Conservation (phyloP, 2,888 invertebrate genomes). For the Cyclophora albipunctata region DNA sequence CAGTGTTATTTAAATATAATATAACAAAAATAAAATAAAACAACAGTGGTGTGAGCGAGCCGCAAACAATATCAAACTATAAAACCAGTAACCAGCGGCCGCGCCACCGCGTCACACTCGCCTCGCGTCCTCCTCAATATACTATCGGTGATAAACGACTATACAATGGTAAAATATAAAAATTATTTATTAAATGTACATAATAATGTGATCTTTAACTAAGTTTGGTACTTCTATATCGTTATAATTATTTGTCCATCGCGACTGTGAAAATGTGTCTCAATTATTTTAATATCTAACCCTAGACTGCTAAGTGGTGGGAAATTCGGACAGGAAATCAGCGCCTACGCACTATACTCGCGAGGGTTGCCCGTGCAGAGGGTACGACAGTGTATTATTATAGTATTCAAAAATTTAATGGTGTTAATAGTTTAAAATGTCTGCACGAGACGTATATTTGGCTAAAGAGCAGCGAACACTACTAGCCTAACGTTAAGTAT, state of each 20-base stretch:
- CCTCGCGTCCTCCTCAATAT: constrained; percentile 48
- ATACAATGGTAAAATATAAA: constrained; percentile 75
- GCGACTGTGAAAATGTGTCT: constrained; percentile 40
- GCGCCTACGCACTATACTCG: constrained; percentile 47
- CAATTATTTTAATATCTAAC: constrained; percentile 37
- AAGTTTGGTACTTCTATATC: constrained; percentile 73
- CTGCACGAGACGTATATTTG: constrained; percentile 10
- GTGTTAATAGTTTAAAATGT: constrained; percentile 11
- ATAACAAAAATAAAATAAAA: constrained; percentile 72
- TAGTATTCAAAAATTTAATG: constrained; percentile 4
- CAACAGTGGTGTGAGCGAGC: constrained; percentile 54
- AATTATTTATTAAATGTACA: constrained; percentile 72
- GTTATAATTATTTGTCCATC: constrained; percentile 51
- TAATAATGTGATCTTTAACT: constrained; percentile 71
- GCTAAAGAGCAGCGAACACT: constrained; percentile 29
- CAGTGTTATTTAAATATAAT: constrained; percentile 73
- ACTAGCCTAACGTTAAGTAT: constrained; percentile 51
- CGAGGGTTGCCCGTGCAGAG: constrained; percentile 13
- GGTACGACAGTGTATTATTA: constrained; percentile 7
- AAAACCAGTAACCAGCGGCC: constrained; percentile 33
- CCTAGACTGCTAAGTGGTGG: constrained; percentile 64
- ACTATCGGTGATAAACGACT: constrained; percentile 66
- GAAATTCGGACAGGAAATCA: constrained; percentile 42
- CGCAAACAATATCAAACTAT: constrained; percentile 45
- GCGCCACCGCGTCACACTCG: constrained; percentile 39